A percentile compares a stretch with the other conserved stretches of the same genome.
Evolutionary conservation across 2,113 vertebrate genomes (phyloP).

Genomic region (Aphelocoma coerulescens): DNA sequence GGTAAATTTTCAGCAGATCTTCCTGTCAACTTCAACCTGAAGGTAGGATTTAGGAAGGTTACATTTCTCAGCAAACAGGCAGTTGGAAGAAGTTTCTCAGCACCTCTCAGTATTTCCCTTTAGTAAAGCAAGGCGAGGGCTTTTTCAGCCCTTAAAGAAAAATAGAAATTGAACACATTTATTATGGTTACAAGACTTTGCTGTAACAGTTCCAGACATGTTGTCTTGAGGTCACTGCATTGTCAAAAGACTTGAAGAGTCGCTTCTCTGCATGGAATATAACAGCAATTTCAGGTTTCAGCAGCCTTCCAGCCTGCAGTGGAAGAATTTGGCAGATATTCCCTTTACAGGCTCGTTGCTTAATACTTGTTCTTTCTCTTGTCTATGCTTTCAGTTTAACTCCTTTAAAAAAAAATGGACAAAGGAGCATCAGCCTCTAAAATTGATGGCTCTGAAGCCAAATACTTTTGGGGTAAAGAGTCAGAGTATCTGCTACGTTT

Average conservation of each 20-base stretch:
- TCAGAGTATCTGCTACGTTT: background rate
- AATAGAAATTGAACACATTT: slow-evolving; percentile 16
- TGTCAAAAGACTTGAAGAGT: slow-evolving; percentile 29
- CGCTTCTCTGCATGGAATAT: background rate
- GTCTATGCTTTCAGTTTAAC: slow-evolving; percentile 31
- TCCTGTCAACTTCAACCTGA: slow-evolving; percentile 47
- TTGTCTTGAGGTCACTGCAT: slow-evolving; percentile 26
- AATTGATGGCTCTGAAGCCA: slow-evolving; percentile 11
- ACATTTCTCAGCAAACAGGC: slow-evolving; percentile 2
- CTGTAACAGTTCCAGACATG: slow-evolving; percentile 11
- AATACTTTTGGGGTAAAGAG: background rate
- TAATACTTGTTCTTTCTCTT: slow-evolving; percentile 34
- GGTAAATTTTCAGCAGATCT: slow-evolving; percentile 53
- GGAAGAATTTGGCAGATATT: slow-evolving; percentile 15
- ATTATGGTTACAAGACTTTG: background rate
- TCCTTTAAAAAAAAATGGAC: background rate
- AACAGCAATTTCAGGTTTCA: slow-evolving; percentile 16
- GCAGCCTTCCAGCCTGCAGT: background rate
- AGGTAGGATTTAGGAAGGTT: slow-evolving; percentile 58
- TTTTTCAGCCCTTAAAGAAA: background rate
- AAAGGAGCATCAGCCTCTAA: background rate
- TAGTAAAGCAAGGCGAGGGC: background rate
- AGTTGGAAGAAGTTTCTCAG: slow-evolving; percentile 17
- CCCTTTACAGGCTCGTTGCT: slow-evolving; percentile 38
- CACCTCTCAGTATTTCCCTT: background rate